These are phyloP conservation scores for Uromys caudimaculatus DNA, from an alignment of 2,797 vertebrate species.

Conservation along the genomic window DNA sequence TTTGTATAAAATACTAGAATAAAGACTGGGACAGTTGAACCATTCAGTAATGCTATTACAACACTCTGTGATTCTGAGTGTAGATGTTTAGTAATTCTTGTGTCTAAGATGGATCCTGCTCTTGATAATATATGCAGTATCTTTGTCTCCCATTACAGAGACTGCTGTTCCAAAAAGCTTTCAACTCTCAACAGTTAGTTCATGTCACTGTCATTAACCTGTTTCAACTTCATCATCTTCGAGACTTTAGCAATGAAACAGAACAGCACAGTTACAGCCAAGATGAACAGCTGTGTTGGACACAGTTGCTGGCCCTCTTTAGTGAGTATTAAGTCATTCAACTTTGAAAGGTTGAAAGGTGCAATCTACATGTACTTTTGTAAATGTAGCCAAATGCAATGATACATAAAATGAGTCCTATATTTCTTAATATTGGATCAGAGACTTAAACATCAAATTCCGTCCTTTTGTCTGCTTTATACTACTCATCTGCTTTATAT, in stretches of 20 bases:
- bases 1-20: not conserved
- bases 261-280: constrained; percentile 93
- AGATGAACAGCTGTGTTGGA: constrained; percentile 96
- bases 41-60: not conserved
- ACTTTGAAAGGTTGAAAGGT: not conserved
- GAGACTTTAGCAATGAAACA: constrained; percentile 93
- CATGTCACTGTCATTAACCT: constrained; percentile 99
- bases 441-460: not conserved
- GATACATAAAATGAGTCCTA: not conserved
- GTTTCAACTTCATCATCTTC: constrained; percentile 97
- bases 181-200: constrained; percentile 98
- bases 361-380: not conserved
- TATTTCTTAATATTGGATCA: constrained; percentile 40
- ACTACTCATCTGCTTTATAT: not conserved
- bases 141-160: constrained; percentile 88
- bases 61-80: not conserved
- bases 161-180: constrained; percentile 96
- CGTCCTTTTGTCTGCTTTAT: not conserved
- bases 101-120: not conserved
- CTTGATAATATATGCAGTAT: not conserved
- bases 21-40: not conserved
- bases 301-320: constrained; percentile 96
- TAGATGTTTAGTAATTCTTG: not conserved
- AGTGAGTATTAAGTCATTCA: constrained; percentile 89
- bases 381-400: not conserved